Percentiles rank a stretch among this genome's conserved stretches.
These are phyloP conservation scores for Contarinia nasturtii DNA, from an alignment of 1,140 invertebrate genomes.

Conservation along the genomic window DNA sequence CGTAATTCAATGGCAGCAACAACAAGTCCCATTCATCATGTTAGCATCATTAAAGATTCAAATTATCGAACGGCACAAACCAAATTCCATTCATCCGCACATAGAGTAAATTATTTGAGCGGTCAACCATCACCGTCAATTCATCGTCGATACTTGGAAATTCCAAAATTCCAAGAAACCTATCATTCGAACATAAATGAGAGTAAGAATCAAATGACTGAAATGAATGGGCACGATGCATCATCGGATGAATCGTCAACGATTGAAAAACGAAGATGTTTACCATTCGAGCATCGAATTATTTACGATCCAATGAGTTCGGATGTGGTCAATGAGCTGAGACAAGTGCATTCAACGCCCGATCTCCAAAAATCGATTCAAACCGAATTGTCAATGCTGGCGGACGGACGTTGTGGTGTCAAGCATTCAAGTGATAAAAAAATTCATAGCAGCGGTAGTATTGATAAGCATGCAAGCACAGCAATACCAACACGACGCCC, in stretches of 20 bases:
- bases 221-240: no score
- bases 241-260: slow-evolving; percentile 1
- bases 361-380: slow-evolving; percentile 17
- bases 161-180: background rate
- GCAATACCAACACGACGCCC: slow-evolving; percentile 12
- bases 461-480: slow-evolving; percentile 3
- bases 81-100: background rate
- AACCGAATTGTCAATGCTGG: slow-evolving; percentile 10
- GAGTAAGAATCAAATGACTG: no score
- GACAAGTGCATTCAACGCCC: slow-evolving; percentile 21
- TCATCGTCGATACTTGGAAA: background rate
- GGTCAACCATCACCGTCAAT: background rate
- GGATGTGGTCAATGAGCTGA: slow-evolving; percentile 7
- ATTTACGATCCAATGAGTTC: background rate
- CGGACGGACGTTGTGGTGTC: slow-evolving; percentile 8
- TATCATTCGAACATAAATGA: no score
- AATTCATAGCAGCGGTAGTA: slow-evolving; percentile 8
- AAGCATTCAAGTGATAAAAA: no score
- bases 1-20: slow-evolving; percentile 12
- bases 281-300: background rate
- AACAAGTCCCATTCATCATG: slow-evolving; percentile 2
- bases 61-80: background rate
- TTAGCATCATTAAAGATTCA: background rate
- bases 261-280: no score
- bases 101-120: no score